These are phyloP conservation scores for Heliconius erato DNA, from an alignment of 2,888 invertebrate genomes.

Conservation along the genomic window DNA sequence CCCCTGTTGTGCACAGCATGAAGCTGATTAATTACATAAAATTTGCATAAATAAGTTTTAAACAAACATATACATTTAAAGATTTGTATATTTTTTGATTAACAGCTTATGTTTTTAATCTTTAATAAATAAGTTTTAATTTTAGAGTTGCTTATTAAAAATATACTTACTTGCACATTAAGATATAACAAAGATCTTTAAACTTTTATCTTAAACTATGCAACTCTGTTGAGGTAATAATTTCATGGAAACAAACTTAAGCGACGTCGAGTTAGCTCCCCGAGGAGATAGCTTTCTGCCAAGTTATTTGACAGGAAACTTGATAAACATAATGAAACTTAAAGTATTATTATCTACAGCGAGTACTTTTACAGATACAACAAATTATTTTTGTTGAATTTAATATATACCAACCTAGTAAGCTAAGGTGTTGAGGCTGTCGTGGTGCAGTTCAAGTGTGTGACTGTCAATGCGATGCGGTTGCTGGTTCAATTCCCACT, in stretches of 20 bases:
- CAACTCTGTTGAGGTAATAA: slow-evolving; percentile 14
- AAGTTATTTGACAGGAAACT: slow-evolving; percentile 33
- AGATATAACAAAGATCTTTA: background rate
- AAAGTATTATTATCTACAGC: background rate
- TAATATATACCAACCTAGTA: no score
- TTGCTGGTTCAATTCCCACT: no score
- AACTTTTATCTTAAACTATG: slow-evolving; percentile 19
- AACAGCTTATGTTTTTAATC: no score
- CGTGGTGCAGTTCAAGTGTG: no score
- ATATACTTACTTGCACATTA: background rate
- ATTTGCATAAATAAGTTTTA: background rate
- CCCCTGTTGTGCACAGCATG: no score
- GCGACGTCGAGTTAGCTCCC: slow-evolving; percentile 34
- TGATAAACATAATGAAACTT: slow-evolving; percentile 21
- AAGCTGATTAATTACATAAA: no score
- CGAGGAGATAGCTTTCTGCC: slow-evolving; percentile 36
- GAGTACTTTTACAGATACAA: background rate
- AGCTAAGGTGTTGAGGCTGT: no score
- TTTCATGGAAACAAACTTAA: slow-evolving; percentile 34
- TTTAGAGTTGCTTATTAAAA: no score
- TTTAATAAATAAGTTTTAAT: no score
- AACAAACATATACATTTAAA: no score
- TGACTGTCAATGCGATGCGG: no score
- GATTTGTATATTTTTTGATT: no score
- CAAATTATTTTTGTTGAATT: background rate